Percentiles rank a stretch among this genome's conserved stretches.
Evolutionary conservation across 2,113 vertebrate genomes (phyloP).

Genomic region (Chloebia gouldiae): DNA sequence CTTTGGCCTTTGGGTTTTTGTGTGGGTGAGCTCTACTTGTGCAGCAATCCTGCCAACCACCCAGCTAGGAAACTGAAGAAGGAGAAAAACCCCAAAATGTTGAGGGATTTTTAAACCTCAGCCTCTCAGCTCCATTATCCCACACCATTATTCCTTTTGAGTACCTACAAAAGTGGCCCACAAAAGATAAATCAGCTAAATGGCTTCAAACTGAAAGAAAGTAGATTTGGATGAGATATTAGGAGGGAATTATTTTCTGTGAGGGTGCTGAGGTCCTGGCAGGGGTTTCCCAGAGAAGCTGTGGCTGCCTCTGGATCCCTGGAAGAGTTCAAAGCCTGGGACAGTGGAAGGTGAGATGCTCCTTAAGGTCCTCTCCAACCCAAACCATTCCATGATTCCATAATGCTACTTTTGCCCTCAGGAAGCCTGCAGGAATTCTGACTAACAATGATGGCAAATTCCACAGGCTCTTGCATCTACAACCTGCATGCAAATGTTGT

Average conservation of each 20-base stretch:
- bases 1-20: not conserved
- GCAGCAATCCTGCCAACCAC: not conserved
- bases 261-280: not conserved
- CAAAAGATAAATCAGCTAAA: not conserved
- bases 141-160: rapidly evolving
- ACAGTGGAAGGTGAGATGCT: not conserved
- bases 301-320: not conserved
- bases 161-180: not conserved
- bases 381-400: not conserved
- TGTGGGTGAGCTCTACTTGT: not conserved
- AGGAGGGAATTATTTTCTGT: not conserved
- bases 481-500: not conserved
- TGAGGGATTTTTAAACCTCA: not conserved
- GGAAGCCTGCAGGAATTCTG: not conserved
- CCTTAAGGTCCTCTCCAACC: not conserved
- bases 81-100: rapidly evolving
- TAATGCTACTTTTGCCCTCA: not conserved
- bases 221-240: not conserved
- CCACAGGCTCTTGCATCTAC: not conserved
- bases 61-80: not conserved
- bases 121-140: rapidly evolving
- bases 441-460: not conserved
- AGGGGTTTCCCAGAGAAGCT: not conserved
- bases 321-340: not conserved
- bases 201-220: not conserved